phyloP scores from a whole-genome alignment of 2,888 invertebrate genomes.

The Morpho helenor region DNA sequence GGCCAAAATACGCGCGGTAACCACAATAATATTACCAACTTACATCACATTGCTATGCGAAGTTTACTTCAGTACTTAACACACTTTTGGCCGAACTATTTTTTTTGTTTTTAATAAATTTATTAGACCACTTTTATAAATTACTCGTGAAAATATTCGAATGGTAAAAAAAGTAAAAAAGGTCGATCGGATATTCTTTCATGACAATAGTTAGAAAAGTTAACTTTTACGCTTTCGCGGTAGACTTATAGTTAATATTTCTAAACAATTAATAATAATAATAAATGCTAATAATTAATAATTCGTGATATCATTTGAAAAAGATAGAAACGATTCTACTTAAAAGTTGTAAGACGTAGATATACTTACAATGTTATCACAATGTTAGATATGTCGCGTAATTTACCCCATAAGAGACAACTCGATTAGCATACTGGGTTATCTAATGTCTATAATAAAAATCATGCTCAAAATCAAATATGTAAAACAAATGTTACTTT shows the following conservation, averaged over 20 bases:
- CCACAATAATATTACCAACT: slow-evolving; percentile 26
- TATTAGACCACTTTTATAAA: neutral
- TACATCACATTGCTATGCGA: slow-evolving; percentile 28
- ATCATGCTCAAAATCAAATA: too few relatives aligned
- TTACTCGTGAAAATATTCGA: neutral
- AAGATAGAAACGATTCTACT: neutral
- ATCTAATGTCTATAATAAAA: too few relatives aligned
- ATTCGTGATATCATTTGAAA: too few relatives aligned
- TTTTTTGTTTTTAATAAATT: neutral
- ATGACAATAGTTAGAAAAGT: neutral
- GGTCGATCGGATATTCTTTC: neutral
- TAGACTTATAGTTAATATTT: neutral
- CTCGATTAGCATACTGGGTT: too few relatives aligned
- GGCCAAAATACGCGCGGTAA: slow-evolving; percentile 29
- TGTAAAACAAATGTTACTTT: too few relatives aligned
- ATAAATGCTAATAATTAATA: too few relatives aligned
- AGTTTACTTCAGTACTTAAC: slow-evolving; percentile 13
- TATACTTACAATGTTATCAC: too few relatives aligned
- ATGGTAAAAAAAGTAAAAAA: neutral
- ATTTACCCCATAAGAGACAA: too few relatives aligned
- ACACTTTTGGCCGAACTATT: neutral
- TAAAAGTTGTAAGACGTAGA: too few relatives aligned
- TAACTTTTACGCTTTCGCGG: slow-evolving; percentile 1
- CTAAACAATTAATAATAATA: too few relatives aligned
- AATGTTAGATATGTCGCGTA: too few relatives aligned